Base-by-base conservation (phyloP, 2,888 invertebrate species). In the Sicus ferrugineus region DNA sequence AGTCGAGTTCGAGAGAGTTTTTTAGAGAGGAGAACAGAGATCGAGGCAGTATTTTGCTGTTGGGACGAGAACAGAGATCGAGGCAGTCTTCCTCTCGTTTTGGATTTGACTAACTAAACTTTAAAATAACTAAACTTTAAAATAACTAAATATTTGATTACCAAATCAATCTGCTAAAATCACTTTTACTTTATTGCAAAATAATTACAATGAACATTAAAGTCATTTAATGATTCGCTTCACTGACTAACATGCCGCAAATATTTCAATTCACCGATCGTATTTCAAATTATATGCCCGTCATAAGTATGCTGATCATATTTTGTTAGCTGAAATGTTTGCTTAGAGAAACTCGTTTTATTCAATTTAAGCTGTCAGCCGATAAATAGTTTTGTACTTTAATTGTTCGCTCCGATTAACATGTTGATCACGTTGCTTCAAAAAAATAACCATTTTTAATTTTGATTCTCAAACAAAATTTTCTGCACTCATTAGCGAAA, bases 341-440 rank as follows among this genome's bases (percentile, higher is more conserved):
- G 46, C 14, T 19, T 46, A 19, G n/a, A 5, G 19, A 46, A 46
- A n/a, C 3, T 46, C 9, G 46, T 46, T 19, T n/a, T 46, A 54
- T 54, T 52, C 21, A 38, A 38, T 38, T 23, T 23, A 11, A 52
- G 9, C 19, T 23, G 11, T 31, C 4, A n/a, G 19, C 34, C n/a
- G n/a, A 23, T 19, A 11, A 16, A 61, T 34, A 34, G 21, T 23
- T 9, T 59, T 42, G 6, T 52, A 9, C 7, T 64, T 19, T 34
- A 23, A 31, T 38, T 48, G 54, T 14, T 23, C 56, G 38, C 38
- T 64, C 42, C 42, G 23, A 46, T 70, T 59, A 67, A 30, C 42
- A 23, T 48, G 52, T 66, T 54, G 19, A 50, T 54, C 63, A 56
- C 46, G 64, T 50, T 46, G 23, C 6, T 50, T 6, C n/a, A n/a